Evolutionary conservation across 2,113 vertebrate species (phyloP).

Genomic region (Genyomyrus donnyi): DNA sequence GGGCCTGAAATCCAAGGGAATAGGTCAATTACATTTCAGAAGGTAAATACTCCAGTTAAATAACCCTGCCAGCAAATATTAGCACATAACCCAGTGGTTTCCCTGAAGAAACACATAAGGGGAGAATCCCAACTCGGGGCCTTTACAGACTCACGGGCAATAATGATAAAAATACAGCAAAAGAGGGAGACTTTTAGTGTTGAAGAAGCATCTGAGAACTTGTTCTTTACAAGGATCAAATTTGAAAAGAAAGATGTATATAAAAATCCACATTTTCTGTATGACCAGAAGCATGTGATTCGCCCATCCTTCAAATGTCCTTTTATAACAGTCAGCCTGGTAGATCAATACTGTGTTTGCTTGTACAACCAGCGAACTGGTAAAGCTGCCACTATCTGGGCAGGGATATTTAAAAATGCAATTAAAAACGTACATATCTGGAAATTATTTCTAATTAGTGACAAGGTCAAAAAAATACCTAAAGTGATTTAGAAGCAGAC

Average conservation of each 20-base stretch:
- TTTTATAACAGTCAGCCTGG: not conserved
- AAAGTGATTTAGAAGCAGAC: not conserved
- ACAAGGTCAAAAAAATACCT: not conserved
- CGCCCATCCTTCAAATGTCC: not conserved
- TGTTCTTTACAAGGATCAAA: constrained; percentile 56
- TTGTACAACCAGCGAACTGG: not conserved
- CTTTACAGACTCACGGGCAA: constrained; percentile 31
- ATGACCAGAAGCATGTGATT: not conserved
- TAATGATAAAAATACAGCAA: constrained; percentile 22
- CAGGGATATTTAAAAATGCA: not conserved
- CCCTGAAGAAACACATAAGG: not conserved
- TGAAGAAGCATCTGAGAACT: constrained; percentile 49
- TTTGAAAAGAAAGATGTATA: constrained; percentile 47
- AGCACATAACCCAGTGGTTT: constrained; percentile 25
- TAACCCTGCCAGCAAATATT: constrained; percentile 39
- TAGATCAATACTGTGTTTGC: not conserved
- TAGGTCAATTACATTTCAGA: constrained; percentile 66
- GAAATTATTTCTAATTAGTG: not conserved
- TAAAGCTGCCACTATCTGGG: not conserved
- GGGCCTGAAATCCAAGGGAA: constrained; percentile 45
- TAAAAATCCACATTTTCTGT: not conserved
- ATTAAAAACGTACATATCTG: not conserved
- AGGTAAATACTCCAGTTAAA: constrained; percentile 58
- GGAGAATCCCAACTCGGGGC: constrained; percentile 36
- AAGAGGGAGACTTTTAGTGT: constrained; percentile 43